Evolutionary conservation across 2,797 vertebrate genomes (phyloP).

Genomic region (Girardinus metallicus): DNA sequence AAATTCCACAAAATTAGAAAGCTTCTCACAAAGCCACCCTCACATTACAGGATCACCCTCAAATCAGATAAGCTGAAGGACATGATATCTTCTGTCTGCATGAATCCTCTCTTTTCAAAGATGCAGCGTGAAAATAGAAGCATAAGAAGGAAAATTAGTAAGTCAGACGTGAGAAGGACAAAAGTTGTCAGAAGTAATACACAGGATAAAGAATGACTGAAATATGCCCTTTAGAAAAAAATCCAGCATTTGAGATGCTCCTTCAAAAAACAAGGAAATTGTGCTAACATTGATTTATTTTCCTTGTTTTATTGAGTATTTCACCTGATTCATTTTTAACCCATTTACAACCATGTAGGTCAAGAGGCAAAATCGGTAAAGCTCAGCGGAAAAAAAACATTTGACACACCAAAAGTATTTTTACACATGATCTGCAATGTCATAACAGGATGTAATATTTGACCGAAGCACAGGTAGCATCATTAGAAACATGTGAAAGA

Average conservation of each 20-base stretch:
- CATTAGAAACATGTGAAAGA: background rate
- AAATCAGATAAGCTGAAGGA: conserved; percentile 58
- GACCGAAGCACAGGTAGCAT: background rate
- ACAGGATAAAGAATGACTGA: conserved; percentile 11
- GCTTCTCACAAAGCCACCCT: conserved; percentile 61
- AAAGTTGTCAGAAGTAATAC: conserved; percentile 36
- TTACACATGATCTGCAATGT: background rate
- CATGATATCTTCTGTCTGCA: conserved; percentile 12
- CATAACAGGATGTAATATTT: background rate
- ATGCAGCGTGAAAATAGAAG: conserved; percentile 41
- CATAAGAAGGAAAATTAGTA: conserved; percentile 36
- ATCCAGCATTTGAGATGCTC: conserved; percentile 7
- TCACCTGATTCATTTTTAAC: background rate
- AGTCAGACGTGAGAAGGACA: conserved; percentile 40
- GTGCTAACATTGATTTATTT: conserved; percentile 2
- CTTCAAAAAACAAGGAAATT: conserved; percentile 15
- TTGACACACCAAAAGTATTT: background rate
- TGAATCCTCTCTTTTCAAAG: conserved; percentile 37
- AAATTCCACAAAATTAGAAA: conserved; percentile 47
- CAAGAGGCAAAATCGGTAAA: background rate
- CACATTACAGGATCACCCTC: conserved; percentile 56
- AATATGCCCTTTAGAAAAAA: conserved; percentile 19
- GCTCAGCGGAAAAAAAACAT: background rate
- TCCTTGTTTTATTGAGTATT: background rate
- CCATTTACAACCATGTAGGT: background rate